Conservation (phyloP, 1,140 invertebrate genomes). For the Ectropis grisescens region DNA sequence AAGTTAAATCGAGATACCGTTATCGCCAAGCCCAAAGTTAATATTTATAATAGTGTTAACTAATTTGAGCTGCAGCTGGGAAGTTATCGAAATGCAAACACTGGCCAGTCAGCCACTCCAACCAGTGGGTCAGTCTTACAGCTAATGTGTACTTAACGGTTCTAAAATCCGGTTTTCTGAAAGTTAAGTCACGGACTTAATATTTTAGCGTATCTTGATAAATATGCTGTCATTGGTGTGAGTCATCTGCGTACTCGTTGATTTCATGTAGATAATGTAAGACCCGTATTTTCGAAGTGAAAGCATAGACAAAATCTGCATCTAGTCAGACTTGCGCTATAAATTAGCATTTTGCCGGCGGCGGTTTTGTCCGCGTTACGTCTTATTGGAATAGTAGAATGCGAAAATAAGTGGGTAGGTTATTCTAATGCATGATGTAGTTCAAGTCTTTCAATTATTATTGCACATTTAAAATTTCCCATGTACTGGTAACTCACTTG, state of each 20-base stretch:
- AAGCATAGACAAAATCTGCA: constrained; percentile 32
- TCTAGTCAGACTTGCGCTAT: too few relatives aligned
- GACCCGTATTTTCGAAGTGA: constrained; percentile 36
- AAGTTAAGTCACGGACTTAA: constrained; percentile 17
- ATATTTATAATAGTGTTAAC: constrained; percentile 13
- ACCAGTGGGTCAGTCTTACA: constrained; percentile 42
- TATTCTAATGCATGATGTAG: too few relatives aligned
- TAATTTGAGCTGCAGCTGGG: constrained; percentile 9
- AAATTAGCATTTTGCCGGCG: constrained; percentile 10
- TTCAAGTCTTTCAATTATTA: too few relatives aligned
- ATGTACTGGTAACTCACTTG: too few relatives aligned
- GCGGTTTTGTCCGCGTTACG: too few relatives aligned
- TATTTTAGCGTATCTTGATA: constrained; percentile 10
- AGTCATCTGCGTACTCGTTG: constrained; percentile 20
- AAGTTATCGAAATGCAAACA: constrained; percentile 38
- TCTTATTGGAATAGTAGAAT: too few relatives aligned
- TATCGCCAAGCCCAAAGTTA: constrained; percentile 6
- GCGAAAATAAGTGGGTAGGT: too few relatives aligned
- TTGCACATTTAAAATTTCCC: too few relatives aligned
- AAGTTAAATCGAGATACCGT: constrained; percentile 13
- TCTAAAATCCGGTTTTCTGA: constrained; percentile 28
- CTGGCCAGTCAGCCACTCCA: constrained; percentile 21
- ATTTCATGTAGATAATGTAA: constrained; percentile 21
- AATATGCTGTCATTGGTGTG: constrained; percentile 3
- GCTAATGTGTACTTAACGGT: constrained; percentile 41